Conservation (phyloP, 2,888 invertebrate genomes). For the Calliopum simillimum region DNA sequence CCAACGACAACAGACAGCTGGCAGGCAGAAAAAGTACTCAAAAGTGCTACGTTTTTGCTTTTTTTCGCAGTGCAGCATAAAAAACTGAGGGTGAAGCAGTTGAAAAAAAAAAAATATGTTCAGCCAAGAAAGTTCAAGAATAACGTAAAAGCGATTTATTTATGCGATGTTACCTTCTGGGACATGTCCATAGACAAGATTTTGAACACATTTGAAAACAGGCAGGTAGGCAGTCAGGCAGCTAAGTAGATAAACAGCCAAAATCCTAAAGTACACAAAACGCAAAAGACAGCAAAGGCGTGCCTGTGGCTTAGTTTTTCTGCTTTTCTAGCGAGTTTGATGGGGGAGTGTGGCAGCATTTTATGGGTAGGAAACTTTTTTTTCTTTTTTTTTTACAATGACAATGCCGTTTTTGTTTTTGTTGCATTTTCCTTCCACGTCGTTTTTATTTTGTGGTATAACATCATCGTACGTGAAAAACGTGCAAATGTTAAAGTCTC, state of each 20-base stretch:
- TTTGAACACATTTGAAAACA: constrained; percentile 1
- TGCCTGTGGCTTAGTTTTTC: too few species aligned
- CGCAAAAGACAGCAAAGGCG: not conserved
- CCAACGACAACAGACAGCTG: too few species aligned
- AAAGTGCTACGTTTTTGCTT: too few species aligned
- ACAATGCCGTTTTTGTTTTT: not conserved
- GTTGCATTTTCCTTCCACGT: too few species aligned
- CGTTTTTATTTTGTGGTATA: not conserved
- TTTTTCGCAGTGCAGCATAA: not conserved
- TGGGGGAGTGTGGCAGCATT: not conserved
- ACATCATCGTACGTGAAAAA: not conserved
- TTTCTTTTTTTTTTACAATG: not conserved
- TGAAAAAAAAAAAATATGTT: not conserved
- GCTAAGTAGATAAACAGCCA: not conserved
- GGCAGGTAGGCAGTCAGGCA: not conserved
- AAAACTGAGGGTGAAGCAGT: not conserved
- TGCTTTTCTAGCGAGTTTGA: not conserved
- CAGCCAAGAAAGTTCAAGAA: not conserved
- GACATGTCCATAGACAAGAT: constrained; percentile 15
- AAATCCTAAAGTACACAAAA: constrained; percentile 5
- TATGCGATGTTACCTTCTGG: not conserved
- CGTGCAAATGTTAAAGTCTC: constrained; percentile 18
- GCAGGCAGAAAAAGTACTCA: too few species aligned
- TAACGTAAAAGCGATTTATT: not conserved
- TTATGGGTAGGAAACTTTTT: not conserved